Conservation (phyloP, 2,888 invertebrate species). For the Xanthia icteritia region DNA sequence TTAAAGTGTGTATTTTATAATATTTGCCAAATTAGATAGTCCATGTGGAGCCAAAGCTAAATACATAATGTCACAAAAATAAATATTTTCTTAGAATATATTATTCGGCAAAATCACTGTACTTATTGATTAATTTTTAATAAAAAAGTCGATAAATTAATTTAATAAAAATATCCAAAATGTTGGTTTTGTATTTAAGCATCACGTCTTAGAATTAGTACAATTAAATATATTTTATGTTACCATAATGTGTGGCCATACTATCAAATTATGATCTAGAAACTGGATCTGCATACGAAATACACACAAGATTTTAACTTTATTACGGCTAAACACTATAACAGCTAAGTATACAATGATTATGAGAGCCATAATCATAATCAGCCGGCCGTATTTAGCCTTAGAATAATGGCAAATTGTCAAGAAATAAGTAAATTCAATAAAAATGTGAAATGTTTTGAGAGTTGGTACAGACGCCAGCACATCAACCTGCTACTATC, state of each 20-base stretch:
- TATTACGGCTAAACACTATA: background rate
- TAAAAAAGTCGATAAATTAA: slow-evolving; percentile 14
- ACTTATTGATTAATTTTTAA: slow-evolving; percentile 52
- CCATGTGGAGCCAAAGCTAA: slow-evolving; percentile 56
- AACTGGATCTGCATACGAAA: slow-evolving; percentile 27
- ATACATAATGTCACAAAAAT: slow-evolving; percentile 60
- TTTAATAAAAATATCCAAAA: slow-evolving; percentile 21
- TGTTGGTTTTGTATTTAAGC: slow-evolving; percentile 31
- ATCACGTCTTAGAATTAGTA: slow-evolving; percentile 53
- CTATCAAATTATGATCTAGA: slow-evolving; percentile 38
- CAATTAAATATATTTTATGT: slow-evolving; percentile 26
- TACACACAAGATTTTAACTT: slow-evolving; percentile 28
- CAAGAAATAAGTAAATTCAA: background rate
- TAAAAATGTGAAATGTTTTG: background rate
- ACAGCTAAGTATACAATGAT: background rate
- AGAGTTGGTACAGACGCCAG: too few relatives aligned
- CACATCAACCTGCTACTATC: too few relatives aligned
- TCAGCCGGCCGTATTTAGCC: background rate
- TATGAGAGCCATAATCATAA: too few relatives aligned
- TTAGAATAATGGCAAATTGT: slow-evolving; percentile 5
- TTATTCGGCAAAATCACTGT: slow-evolving; percentile 54
- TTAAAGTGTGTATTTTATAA: slow-evolving; percentile 51
- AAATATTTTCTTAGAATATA: slow-evolving; percentile 19
- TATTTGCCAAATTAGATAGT: slow-evolving; percentile 59
- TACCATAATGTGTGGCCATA: slow-evolving; percentile 52